These are phyloP conservation scores for Amphiprion percula DNA, from an alignment of 2,113 vertebrate genomes.

Conservation along the genomic window DNA sequence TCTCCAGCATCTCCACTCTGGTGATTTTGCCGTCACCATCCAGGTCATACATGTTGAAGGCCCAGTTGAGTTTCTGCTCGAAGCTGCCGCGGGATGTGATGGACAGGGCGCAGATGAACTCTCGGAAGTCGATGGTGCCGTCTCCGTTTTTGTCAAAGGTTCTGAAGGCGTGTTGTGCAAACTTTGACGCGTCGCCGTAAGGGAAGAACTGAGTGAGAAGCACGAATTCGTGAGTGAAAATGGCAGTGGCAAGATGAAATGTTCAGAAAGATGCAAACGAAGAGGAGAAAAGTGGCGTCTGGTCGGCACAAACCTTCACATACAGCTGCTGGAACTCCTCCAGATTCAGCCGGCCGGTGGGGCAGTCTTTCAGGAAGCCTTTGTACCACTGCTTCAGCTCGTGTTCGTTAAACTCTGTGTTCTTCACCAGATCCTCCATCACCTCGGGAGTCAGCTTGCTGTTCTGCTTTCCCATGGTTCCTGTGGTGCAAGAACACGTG, in stretches of 20 bases:
- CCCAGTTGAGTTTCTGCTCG: slow-evolving; percentile 99
- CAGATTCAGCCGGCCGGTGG: slow-evolving; percentile 85
- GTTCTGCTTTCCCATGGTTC: slow-evolving; percentile 98
- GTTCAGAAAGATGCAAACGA: background rate
- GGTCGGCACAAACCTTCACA: slow-evolving; percentile 80
- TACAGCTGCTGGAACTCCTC: slow-evolving; percentile 88
- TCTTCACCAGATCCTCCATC: slow-evolving; percentile 99
- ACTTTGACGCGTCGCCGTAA: slow-evolving; percentile 98
- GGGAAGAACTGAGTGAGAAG: slow-evolving; percentile 92
- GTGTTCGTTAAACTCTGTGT: slow-evolving; percentile 89
- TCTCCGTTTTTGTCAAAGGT: slow-evolving; percentile 99
- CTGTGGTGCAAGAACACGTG: slow-evolving; percentile 81
- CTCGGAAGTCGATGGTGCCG: slow-evolving; percentile 99
- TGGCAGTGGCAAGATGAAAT: background rate
- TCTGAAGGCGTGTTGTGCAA: slow-evolving; percentile 97
- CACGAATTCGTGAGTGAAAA: background rate
- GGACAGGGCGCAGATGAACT: slow-evolving; percentile 99
- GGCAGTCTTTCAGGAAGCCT: slow-evolving; percentile 88
- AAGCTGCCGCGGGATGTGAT: slow-evolving; percentile 99
- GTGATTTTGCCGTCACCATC: slow-evolving; percentile 99
- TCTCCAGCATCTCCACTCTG: slow-evolving; percentile 99
- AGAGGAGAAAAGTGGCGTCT: background rate
- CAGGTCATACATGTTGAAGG: slow-evolving; percentile 99
- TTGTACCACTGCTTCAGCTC: slow-evolving; percentile 89
- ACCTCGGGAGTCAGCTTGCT: slow-evolving; percentile 99